These are phyloP conservation scores for Chaetophractus vellerosus DNA, from an alignment of 2,797 vertebrate genomes.

Conservation along the genomic window DNA sequence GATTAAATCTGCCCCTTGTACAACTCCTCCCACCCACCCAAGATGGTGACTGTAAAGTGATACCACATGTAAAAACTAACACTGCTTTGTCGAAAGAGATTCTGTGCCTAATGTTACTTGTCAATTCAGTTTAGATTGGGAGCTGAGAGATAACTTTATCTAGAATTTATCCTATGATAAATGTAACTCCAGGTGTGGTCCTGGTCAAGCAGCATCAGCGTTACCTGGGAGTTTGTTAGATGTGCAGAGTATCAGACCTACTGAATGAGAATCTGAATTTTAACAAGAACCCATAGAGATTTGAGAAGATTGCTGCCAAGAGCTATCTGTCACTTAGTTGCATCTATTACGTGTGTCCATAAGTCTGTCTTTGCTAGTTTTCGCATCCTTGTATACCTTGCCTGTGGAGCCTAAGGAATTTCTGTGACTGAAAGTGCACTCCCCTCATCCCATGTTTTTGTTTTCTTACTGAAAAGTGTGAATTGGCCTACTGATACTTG, in stretches of 20 bases:
- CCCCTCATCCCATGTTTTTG: neutral
- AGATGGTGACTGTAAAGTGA: neutral
- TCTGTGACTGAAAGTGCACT: neutral
- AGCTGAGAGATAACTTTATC: neutral
- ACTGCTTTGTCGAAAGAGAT: neutral
- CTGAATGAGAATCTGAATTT: neutral
- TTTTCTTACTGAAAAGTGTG: neutral
- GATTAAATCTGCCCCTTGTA: neutral
- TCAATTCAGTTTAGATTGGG: neutral
- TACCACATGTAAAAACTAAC: neutral
- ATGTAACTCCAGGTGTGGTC: neutral
- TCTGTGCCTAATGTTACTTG: neutral
- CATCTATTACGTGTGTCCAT: neutral
- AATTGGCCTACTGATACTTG: neutral
- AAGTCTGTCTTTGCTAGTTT: neutral
- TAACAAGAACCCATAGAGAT: neutral
- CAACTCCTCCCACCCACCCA: too few species aligned
- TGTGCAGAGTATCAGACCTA: neutral
- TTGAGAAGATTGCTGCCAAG: neutral
- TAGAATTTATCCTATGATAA: neutral
- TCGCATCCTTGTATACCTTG: neutral
- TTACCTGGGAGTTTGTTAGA: neutral
- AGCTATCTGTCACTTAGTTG: neutral
- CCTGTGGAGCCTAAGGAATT: neutral
- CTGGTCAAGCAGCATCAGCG: neutral